Conservation (phyloP, 1,140 invertebrate genomes). For the Lucilia cuprina region DNA sequence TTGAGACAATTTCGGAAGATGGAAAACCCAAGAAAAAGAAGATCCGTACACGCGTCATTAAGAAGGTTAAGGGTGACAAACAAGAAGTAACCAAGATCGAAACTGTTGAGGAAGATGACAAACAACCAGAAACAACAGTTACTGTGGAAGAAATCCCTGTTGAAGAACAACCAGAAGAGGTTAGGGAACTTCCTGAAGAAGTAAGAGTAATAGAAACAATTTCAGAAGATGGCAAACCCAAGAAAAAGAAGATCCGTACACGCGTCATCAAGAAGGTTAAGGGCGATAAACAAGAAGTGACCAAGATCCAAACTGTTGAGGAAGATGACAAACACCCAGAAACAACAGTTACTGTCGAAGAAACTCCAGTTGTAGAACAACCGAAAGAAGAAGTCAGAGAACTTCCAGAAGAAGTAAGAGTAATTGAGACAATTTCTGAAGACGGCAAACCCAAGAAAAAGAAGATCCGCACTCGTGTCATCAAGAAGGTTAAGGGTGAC, state of each 20-base stretch:
- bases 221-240: conserved; percentile 48
- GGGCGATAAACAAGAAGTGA: conserved; percentile 41
- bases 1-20: conserved; percentile 45
- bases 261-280: conserved; percentile 41
- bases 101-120: conserved; percentile 55
- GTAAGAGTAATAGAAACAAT: conserved; percentile 52
- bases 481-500: conserved; percentile 46
- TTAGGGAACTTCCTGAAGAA: conserved; percentile 48
- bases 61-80: conserved; percentile 48
- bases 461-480: conserved; percentile 46
- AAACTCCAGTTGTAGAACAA: conserved; percentile 37
- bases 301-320: conserved; percentile 40
- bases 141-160: conserved; percentile 41
- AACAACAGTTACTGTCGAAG: conserved; percentile 39
- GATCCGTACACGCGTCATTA: conserved; percentile 51
- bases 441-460: conserved; percentile 39
- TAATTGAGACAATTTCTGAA: conserved; percentile 39
- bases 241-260: conserved; percentile 42
- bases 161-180: conserved; percentile 35
- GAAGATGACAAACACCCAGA: conserved; percentile 41
- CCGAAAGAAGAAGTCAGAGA: conserved; percentile 32
- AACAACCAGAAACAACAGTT: conserved; percentile 42
- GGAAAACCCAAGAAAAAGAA: conserved; percentile 46
- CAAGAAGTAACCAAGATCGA: conserved; percentile 54
- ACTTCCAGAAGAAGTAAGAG: conserved; percentile 39